Evolutionary conservation across 2,888 invertebrate species (phyloP).

Genomic region (Chymomyza caudatula): DNA sequence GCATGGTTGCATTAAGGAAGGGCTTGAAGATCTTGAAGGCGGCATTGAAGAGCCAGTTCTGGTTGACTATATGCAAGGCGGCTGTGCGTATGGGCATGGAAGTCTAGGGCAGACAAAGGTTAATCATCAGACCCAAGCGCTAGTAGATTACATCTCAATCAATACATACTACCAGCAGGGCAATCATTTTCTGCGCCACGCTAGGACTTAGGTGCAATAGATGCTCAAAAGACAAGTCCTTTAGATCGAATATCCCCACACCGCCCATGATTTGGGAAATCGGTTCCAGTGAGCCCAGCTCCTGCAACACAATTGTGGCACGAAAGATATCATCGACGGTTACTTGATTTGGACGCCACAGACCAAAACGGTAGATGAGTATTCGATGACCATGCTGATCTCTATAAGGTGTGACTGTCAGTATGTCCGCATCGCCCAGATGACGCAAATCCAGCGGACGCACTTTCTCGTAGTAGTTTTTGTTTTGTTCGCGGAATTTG

Average conservation of each 20-base stretch:
- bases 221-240: slow-evolving; percentile 84
- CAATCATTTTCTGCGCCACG: slow-evolving; percentile 83
- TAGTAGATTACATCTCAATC: neutral
- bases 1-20: slow-evolving; percentile 84
- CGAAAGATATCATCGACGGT: slow-evolving; percentile 85
- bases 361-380: slow-evolving; percentile 84
- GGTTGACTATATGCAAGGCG: slow-evolving; percentile 88
- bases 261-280: slow-evolving; percentile 88
- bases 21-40: slow-evolving; percentile 89
- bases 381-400: slow-evolving; percentile 87
- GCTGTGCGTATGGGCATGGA: slow-evolving; percentile 86
- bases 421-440: slow-evolving; percentile 84
- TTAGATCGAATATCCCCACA: slow-evolving; percentile 86
- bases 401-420: slow-evolving; percentile 86
- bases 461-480: slow-evolving; percentile 83
- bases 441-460: slow-evolving; percentile 82
- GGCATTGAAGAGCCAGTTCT: slow-evolving; percentile 89
- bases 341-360: slow-evolving; percentile 86
- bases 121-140: neutral
- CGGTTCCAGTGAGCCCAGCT: slow-evolving; percentile 86
- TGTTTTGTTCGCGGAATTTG: slow-evolving; percentile 86
- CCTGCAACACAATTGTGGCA: slow-evolving; percentile 84
- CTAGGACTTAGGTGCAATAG: slow-evolving; percentile 86
- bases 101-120: slow-evolving; percentile 79
- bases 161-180: slow-evolving; percentile 84